These are phyloP conservation scores for Spea hammondii DNA, from an alignment of 2,797 vertebrate genomes.

Conservation along the genomic window DNA sequence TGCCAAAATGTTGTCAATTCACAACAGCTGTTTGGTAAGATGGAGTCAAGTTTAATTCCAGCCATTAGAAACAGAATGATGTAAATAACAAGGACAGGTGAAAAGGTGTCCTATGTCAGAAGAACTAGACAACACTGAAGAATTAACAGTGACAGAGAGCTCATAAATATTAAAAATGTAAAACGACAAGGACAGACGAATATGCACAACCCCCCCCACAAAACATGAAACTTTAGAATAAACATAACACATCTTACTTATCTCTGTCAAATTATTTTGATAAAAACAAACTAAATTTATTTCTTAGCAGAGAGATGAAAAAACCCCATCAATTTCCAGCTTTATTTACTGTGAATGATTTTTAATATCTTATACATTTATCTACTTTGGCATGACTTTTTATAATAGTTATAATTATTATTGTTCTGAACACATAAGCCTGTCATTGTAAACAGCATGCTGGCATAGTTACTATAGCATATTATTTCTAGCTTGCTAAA, in stretches of 20 bases:
- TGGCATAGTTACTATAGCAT: too few relatives aligned
- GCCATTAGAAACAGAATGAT: conserved; percentile 54
- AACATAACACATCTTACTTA: conserved; percentile 2
- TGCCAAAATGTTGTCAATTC: conserved; percentile 53
- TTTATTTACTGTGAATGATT: conserved; percentile 8
- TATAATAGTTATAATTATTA: neutral
- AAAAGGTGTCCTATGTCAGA: conserved; percentile 59
- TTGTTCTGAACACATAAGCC: neutral
- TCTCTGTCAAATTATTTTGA: conserved; percentile 21
- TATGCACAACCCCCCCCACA: conserved; percentile 29
- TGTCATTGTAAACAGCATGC: too few relatives aligned
- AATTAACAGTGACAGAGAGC: conserved; percentile 43
- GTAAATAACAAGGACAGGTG: conserved; percentile 60
- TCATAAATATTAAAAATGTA: conserved; percentile 45
- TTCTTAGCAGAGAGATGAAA: neutral
- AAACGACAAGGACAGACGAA: conserved; percentile 36
- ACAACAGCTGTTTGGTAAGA: conserved; percentile 59
- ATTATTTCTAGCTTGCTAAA: too few relatives aligned
- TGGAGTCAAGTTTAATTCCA: conserved; percentile 36
- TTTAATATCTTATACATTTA: neutral
- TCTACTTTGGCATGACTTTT: neutral
- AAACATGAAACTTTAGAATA: conserved; percentile 30
- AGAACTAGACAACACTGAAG: conserved; percentile 26
- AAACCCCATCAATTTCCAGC: neutral
- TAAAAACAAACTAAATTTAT: conserved; percentile 26